Evolutionary conservation across 2,888 invertebrate species (phyloP), one percentile per base, ranked within the genome.

Genomic region (Trisateles emortualis): DNA sequence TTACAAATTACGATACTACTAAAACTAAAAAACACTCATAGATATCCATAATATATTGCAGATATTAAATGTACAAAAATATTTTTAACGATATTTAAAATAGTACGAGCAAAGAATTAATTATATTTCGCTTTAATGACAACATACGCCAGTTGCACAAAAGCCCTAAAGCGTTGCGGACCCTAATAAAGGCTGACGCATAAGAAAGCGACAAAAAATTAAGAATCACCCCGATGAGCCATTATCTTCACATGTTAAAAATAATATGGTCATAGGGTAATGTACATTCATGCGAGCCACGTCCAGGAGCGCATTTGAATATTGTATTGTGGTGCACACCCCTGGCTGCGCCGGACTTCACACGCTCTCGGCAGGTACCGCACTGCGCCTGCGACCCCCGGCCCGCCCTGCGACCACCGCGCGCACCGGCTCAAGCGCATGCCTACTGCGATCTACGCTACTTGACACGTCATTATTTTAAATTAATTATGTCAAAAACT

Each of bases 201-300:
- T 79, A 89, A 90, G 88, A 86, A 88, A 84, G 83, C 85, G 76
- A 87, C 85, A 89, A 90, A 91, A 90, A 91, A 90, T 89, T 91
- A 88, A 88, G 88, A 92, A 90, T 92, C 90, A 88, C 89, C 90
- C 89, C 92, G 92, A 92, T 92, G 88, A 85, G 87, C 90, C 82
- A 92, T 92, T 92, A 92, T 92, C 92, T 91, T 90, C 79, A 81
- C 80, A 88, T 87, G 89, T 87, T 92, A 91, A 88, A 92, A 92
- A 92, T 92, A 92, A 92, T 92, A 90, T 86, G 91, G 91, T 90
- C 90, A 89, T 92, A 89, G 92, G 90, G 92, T 88, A 88, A 85
- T 87, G 88, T 74, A 88, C 88, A 91, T 91, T 92, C 87, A 90
- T 87, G 88, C 86, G 84, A 83, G 88, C 84, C 84, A 76, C 87